These are phyloP conservation scores for Coilia nasus DNA, from an alignment of 2,797 vertebrate species.

Conservation along the genomic window DNA sequence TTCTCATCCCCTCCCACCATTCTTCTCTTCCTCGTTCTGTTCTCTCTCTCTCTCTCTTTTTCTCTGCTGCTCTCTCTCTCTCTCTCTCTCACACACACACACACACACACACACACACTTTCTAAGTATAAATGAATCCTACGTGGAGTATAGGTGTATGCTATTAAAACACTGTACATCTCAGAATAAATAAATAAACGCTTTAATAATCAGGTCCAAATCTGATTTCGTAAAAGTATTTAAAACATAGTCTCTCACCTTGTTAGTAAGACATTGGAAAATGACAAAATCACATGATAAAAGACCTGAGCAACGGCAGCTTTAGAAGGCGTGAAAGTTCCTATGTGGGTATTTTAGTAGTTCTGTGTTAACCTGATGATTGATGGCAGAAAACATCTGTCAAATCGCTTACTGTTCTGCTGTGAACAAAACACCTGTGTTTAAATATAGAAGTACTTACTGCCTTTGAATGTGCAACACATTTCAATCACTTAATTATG, in stretches of 20 bases:
- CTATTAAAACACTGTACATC: not conserved
- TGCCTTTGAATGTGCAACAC: too few species aligned
- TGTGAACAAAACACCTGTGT: too few species aligned
- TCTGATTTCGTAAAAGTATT: not conserved
- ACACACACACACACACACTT: too few species aligned
- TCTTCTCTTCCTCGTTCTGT: too few species aligned
- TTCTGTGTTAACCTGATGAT: too few species aligned
- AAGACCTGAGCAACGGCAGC: not conserved
- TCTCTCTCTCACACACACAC: too few species aligned
- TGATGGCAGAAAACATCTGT: too few species aligned
- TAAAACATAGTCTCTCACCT: not conserved
- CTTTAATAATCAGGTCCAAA: not conserved
- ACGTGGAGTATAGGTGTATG: not conserved
- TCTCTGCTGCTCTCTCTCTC: not conserved
- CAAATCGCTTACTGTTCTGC: too few species aligned
- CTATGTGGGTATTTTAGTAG: not conserved
- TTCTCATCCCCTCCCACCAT: too few species aligned
- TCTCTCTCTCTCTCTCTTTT: not conserved
- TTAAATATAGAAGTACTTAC: too few species aligned
- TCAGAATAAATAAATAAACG: not conserved
- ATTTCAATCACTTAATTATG: too few species aligned
- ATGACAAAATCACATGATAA: not conserved
- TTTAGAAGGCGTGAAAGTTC: not conserved
- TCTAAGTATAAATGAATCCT: not conserved
- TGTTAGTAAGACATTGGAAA: not conserved